A percentile compares a stretch with the other conserved stretches of the same genome.
These are phyloP conservation scores for Sinopyrophorus schimmeli DNA, from an alignment of 2,888 invertebrate species.

Conservation along the genomic window DNA sequence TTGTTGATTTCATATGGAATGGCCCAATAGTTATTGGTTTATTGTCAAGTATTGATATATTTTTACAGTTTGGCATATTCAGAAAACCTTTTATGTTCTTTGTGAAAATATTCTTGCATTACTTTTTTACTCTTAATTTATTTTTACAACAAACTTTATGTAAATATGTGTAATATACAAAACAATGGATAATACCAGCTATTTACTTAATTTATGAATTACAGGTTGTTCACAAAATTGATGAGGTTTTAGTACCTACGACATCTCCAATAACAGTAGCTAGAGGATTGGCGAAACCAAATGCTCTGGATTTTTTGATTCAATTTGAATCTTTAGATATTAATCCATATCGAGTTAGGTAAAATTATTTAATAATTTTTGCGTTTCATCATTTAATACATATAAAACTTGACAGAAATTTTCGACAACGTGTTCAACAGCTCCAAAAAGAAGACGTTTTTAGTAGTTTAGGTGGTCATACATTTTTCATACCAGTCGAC, in stretches of 20 bases:
- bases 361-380: constrained; percentile 38
- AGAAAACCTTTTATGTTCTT: too few relatives aligned
- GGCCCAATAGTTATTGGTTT: too few relatives aligned
- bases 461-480: constrained; percentile 77
- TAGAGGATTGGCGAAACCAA: constrained; percentile 73
- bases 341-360: constrained; percentile 74
- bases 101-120: too few relatives aligned
- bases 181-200: too few relatives aligned
- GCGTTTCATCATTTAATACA: constrained; percentile 12
- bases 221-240: constrained; percentile 85
- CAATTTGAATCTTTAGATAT: constrained; percentile 76
- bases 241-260: constrained; percentile 82
- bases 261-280: constrained; percentile 65
- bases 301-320: constrained; percentile 78
- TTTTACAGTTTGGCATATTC: too few relatives aligned
- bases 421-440: constrained; percentile 74
- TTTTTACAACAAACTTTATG: too few relatives aligned
- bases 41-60: too few relatives aligned
- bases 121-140: too few relatives aligned
- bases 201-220: too few relatives aligned
- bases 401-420: constrained; percentile 59
- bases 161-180: too few relatives aligned
- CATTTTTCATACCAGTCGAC: constrained; percentile 90
- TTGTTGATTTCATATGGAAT: too few relatives aligned
- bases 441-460: constrained; percentile 76